Percentiles rank a stretch among this genome's conserved stretches.
Evolutionary conservation across 2,888 invertebrate genomes (phyloP).

Genomic region (Agonopterix alstromeriana): DNA sequence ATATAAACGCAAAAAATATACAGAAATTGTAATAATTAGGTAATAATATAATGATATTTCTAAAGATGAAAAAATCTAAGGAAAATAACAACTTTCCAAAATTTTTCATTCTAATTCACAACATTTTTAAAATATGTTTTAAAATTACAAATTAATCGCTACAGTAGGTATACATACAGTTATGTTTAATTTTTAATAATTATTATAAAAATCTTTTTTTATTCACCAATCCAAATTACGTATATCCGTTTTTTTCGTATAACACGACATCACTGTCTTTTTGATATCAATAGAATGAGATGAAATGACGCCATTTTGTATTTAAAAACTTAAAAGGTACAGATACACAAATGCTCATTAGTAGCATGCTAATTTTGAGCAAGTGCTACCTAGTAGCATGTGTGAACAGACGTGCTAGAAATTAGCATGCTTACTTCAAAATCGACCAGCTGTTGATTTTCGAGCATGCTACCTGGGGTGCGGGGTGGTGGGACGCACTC

Average conservation of each 20-base stretch:
- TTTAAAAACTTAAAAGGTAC: too few species aligned
- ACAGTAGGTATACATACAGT: slow-evolving; percentile 26
- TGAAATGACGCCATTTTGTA: background rate
- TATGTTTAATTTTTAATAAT: slow-evolving; percentile 20
- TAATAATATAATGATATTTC: background rate
- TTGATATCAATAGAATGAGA: background rate
- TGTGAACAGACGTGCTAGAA: too few species aligned
- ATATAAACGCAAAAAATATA: too few species aligned
- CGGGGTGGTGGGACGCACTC: too few species aligned
- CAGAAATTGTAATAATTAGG: too few species aligned
- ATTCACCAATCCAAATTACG: slow-evolving; percentile 58
- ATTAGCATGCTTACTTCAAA: too few species aligned
- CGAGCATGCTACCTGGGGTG: too few species aligned
- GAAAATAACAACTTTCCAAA: background rate
- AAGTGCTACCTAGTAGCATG: too few species aligned
- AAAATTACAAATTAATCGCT: slow-evolving; percentile 40
- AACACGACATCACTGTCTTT: slow-evolving; percentile 33
- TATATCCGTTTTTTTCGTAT: slow-evolving; percentile 67
- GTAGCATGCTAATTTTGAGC: too few species aligned
- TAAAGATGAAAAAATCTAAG: background rate
- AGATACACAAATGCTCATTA: too few species aligned
- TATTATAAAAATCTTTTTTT: slow-evolving; percentile 30
- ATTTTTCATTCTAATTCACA: slow-evolving; percentile 8
- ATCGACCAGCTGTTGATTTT: too few species aligned
- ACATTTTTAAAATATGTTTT: slow-evolving; percentile 19